phyloP scores from a whole-genome alignment of 2,797 vertebrate species.

The Trematomus bernacchii region DNA sequence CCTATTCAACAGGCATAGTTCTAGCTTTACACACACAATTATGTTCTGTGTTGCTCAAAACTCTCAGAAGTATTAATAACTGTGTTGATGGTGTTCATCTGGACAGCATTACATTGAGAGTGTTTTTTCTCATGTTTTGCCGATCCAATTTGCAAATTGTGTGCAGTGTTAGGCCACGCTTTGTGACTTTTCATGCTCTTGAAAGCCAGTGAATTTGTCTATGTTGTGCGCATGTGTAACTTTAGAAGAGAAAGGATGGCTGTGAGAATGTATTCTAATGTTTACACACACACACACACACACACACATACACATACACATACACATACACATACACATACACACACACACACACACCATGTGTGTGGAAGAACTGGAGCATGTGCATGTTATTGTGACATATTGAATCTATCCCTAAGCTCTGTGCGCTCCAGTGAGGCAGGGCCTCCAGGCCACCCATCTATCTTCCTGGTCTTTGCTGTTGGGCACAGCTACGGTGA shows the following conservation, averaged over 20 bases:
- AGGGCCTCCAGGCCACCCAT: slow-evolving; percentile 69
- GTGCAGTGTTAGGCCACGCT: background rate
- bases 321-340: background rate
- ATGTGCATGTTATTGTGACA: slow-evolving; percentile 66
- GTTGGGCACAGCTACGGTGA: slow-evolving; percentile 58
- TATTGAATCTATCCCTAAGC: slow-evolving; percentile 71
- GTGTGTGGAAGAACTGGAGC: slow-evolving; percentile 7
- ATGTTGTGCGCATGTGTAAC: slow-evolving; percentile 1
- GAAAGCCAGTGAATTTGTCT: background rate
- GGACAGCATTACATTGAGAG: background rate
- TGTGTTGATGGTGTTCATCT: background rate
- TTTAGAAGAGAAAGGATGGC: slow-evolving; percentile 1
- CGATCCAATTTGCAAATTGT: background rate
- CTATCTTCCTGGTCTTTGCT: slow-evolving; percentile 68
- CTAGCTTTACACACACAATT: background rate
- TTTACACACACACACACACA: background rate
- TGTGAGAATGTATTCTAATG: background rate
- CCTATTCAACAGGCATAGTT: background rate
- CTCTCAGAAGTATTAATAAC: background rate
- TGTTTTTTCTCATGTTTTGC: background rate
- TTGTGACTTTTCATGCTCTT: slow-evolving; percentile 3
- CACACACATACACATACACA: background rate
- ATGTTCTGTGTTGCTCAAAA: background rate
- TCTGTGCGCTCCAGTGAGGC: slow-evolving; percentile 63
- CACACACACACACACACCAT: background rate